Conservation (phyloP, 2,888 invertebrate species). For the Sialis fuliginosa region DNA sequence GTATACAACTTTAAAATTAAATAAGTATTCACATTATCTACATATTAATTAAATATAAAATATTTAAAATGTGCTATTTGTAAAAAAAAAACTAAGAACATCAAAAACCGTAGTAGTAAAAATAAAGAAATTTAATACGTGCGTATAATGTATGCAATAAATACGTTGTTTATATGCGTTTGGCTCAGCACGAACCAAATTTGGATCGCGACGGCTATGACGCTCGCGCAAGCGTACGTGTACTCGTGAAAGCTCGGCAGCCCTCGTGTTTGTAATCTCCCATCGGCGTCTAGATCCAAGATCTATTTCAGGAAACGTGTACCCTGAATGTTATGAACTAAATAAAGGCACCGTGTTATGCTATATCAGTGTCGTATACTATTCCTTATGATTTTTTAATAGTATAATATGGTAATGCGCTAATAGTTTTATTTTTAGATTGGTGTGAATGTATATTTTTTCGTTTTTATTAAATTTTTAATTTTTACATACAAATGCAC, state of each 20-base stretch:
- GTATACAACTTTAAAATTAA: too few relatives aligned
- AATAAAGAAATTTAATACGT: too few relatives aligned
- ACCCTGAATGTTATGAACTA: neutral
- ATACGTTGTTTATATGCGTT: neutral
- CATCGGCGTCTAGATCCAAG: neutral
- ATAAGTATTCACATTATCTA: too few relatives aligned
- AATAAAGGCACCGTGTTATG: neutral
- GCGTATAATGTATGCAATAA: too few relatives aligned
- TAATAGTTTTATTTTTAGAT: neutral
- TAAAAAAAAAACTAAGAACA: too few relatives aligned
- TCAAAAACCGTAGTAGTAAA: too few relatives aligned
- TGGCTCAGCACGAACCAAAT: neutral
- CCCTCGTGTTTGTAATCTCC: neutral
- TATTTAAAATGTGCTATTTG: too few relatives aligned
- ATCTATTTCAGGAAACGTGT: neutral
- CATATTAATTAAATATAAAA: too few relatives aligned
- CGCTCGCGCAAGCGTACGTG: neutral
- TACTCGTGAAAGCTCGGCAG: too few relatives aligned
- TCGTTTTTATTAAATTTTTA: too few relatives aligned
- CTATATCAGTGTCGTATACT: neutral
- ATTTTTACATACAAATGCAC: too few relatives aligned
- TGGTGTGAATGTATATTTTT: too few relatives aligned
- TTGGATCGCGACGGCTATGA: neutral
- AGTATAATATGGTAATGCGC: neutral
- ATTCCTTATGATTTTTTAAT: neutral